Evolutionary conservation across 2,888 invertebrate species (phyloP), one percentile per base, ranked within the genome.

Genomic region (Saturnia pavonia): DNA sequence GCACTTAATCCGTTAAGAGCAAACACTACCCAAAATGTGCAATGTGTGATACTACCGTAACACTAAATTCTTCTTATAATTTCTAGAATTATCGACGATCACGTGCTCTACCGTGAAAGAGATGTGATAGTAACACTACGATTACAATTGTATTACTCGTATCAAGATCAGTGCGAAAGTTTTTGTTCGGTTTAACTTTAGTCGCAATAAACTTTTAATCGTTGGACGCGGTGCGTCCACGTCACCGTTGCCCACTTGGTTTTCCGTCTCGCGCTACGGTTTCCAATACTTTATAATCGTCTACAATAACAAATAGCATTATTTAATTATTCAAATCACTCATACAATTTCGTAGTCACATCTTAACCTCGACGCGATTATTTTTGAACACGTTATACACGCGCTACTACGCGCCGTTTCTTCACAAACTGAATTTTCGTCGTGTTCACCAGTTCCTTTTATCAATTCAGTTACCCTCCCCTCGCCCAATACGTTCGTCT

Each of bases 381-480:
- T 81, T 76, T 75, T 78, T 78, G 75, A 75, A 77, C 76, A 79
- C 83, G 82, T 80, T 76, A 80, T 76, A 80, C 82, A 85, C 84
- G 82, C 84, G 76, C 81, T 82, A 75, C 85, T 82, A 77, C 84
- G 78, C 87, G 84, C 82, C 82, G 87, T 85, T 88, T 85, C 85
- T 84, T 86, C 85, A 78, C 88, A 82, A 89, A 94, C 93, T 94
- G 90, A 93, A 88, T 90, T 91, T 91, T 89, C 84, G 88, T 85
- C 81, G 85, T 85, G 89, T 87, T 86, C 88, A 88, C 89, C 91
- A 87, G 91, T 92, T 90, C 93, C 89, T 94, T 94, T 91, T 94
- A 94, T 93, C 91, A 94, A 90, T 89, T 91, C 91, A 86, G 79
- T 77, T 83, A 83, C 80, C 83, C 86, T 87, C 91, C 90, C 90